phyloP scores from a whole-genome alignment of 2,113 vertebrate species.

The Actenoides hombroni region DNA sequence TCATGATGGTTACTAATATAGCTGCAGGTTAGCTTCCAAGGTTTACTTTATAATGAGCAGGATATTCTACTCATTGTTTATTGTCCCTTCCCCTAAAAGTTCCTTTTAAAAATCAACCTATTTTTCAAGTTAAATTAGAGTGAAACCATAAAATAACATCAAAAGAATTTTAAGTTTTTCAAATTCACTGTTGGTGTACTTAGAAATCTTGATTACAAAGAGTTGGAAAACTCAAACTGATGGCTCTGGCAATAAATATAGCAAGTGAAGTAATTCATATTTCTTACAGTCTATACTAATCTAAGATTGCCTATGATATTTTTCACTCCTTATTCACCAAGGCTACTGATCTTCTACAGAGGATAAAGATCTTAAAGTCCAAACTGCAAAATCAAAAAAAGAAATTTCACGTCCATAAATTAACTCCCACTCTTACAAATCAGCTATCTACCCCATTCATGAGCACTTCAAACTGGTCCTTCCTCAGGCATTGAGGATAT shows the following conservation, averaged over 20 bases:
- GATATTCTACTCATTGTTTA: background rate
- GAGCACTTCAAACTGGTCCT: background rate
- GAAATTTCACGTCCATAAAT: background rate
- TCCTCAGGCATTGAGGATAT: background rate
- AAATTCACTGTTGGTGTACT: background rate
- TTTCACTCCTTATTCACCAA: background rate
- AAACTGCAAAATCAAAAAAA: background rate
- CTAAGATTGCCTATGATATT: background rate
- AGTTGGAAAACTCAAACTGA: background rate
- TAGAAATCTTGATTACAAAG: background rate
- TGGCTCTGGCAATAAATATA: background rate
- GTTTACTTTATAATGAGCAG: background rate
- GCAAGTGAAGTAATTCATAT: background rate
- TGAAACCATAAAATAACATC: background rate
- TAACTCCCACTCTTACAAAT: background rate
- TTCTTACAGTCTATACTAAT: background rate
- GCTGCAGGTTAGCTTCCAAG: background rate
- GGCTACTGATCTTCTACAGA: background rate
- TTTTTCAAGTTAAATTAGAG: background rate
- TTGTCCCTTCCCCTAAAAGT: fast-evolving
- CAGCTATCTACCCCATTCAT: background rate
- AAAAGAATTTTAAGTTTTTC: background rate
- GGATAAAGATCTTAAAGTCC: background rate
- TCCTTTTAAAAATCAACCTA: background rate
- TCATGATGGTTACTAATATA: background rate